Evolutionary conservation across 1,140 invertebrate species (phyloP), one percentile per base, ranked within the genome.

Genomic region (Penaeus chinensis): DNA sequence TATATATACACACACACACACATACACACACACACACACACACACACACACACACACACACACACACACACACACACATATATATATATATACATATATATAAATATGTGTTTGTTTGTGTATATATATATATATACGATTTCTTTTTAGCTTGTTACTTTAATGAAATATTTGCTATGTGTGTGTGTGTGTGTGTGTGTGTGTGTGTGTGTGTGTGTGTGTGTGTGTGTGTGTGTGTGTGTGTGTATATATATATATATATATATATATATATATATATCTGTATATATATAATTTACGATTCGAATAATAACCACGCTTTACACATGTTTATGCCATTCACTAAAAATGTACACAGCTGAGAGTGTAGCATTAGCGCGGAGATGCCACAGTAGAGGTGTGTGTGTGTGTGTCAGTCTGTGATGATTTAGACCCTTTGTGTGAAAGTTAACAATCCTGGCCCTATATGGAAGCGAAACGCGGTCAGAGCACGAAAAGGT

Each of bases 251-350:
- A 71, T 71, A 71, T 71, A 24, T 71, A 71, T 71, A n/a, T 74
- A 74, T 74, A 74, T 74, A n/a, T 74, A 74, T 74, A n/a, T 74
- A 74, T 74, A n/a, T 74, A 74, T 32, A n/a, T 74, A 74, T 74
- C 5, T 74, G 19, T 10, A 74, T 74, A 32, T 74, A 74, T 71
- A 71, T 71, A 24, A 69, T 69, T 24, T 69, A 69, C 32, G 32
- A 32, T 32, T 32, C 32, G 32, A 32, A 32, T 32, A 32, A 32
- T 32, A 32, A 32, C 32, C 32, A 32, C 32, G 32, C 32, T 32
- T 32, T 69, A 69, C 32, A 69, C 32, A n/a, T 22, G 22, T 69
- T n/a, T 22, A 69, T 2, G 66, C 66, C 18, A 27, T 24, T 69
- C 66, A 16, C 13, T 18, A 18, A 11, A 32, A 32, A 32, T 1